Evolutionary conservation across 2,797 vertebrate genomes (phyloP).

Genomic region (Karalla daura): DNA sequence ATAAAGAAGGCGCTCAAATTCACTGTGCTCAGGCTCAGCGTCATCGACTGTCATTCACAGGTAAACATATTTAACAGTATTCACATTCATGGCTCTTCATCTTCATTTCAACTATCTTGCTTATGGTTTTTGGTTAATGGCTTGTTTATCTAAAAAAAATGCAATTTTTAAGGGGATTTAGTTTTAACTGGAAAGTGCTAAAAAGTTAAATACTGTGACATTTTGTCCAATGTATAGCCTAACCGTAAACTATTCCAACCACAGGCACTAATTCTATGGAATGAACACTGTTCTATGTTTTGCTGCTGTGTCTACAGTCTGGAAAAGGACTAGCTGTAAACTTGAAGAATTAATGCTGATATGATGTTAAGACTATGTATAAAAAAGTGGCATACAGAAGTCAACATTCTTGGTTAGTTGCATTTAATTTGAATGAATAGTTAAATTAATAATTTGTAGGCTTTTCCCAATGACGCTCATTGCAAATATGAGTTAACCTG

Average conservation of each 20-base stretch:
- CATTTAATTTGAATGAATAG: too few relatives aligned
- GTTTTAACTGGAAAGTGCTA: neutral
- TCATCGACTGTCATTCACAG: conserved; percentile 6
- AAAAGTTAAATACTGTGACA: neutral
- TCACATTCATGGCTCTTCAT: conserved; percentile 15
- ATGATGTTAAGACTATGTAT: neutral
- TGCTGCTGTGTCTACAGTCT: neutral
- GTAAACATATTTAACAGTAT: neutral
- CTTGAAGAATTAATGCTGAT: neutral
- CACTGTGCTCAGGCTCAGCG: conserved; percentile 23
- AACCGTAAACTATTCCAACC: neutral
- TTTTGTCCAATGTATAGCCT: neutral
- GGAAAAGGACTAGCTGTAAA: neutral
- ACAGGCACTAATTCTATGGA: conserved; percentile 14
- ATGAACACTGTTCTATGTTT: conserved; percentile 29
- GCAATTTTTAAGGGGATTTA: neutral
- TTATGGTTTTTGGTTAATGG: too few relatives aligned
- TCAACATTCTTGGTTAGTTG: too few relatives aligned
- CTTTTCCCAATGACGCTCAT: neutral
- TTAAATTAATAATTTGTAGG: neutral
- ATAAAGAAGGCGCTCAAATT: conserved; percentile 35
- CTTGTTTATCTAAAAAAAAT: neutral
- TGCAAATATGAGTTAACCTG: too few relatives aligned
- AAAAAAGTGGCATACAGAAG: too few relatives aligned
- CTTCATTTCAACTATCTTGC: too few relatives aligned